Evolutionary conservation across 2,888 invertebrate species (phyloP).

Genomic region (Reticulitermes lucifugus): DNA sequence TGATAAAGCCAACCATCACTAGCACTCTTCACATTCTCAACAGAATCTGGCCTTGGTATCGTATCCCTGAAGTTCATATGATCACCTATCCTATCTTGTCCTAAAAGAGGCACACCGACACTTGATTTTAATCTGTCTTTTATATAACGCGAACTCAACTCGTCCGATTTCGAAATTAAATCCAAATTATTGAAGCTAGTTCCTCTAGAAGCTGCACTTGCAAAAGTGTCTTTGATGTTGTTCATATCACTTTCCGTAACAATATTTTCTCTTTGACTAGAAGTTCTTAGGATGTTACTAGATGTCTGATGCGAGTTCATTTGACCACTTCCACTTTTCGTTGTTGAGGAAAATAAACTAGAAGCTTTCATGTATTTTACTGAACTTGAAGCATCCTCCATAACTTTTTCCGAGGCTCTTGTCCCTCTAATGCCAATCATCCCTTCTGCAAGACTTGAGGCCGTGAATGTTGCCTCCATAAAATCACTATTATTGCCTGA

Average conservation of each 20-base stretch:
- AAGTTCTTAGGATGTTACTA: neutral
- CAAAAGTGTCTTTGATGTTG: neutral
- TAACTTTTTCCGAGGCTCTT: neutral
- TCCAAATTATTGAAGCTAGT: neutral
- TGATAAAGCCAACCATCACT: slow-evolving; percentile 12
- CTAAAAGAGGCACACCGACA: neutral
- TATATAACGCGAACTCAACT: neutral
- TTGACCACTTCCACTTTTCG: neutral
- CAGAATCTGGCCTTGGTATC: neutral
- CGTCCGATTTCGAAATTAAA: neutral
- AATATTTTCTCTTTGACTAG: neutral
- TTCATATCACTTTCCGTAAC: slow-evolving; percentile 1
- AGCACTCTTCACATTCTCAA: neutral
- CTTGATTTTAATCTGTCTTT: neutral
- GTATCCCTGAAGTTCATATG: slow-evolving; percentile 4
- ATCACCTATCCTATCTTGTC: slow-evolving; percentile 16
- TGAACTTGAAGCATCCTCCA: neutral
- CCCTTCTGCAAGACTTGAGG: neutral
- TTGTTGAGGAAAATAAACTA: neutral
- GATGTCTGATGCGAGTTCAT: too few species aligned
- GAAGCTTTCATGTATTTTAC: neutral
- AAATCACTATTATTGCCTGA: neutral
- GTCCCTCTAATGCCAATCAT: neutral
- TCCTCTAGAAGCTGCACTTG: slow-evolving; percentile 8
- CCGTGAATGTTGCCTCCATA: neutral